These are phyloP conservation scores for Brachylomia viminalis DNA, from an alignment of 2,888 invertebrate species.

Conservation along the genomic window DNA sequence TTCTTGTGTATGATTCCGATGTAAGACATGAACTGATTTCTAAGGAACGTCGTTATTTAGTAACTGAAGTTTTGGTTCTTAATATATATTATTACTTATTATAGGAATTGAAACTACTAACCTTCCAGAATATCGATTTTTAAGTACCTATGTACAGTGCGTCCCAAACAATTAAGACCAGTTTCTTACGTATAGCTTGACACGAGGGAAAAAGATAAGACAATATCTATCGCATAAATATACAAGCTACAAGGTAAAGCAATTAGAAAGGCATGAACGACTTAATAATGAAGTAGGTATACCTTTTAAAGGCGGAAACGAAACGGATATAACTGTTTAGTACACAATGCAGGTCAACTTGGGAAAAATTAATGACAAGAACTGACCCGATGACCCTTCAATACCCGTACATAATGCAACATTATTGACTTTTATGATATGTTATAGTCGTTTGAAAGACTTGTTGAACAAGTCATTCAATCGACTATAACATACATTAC, in stretches of 20 bases:
- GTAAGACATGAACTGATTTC: background rate
- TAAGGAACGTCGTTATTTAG: background rate
- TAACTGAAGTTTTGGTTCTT: background rate
- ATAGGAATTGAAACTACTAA: background rate
- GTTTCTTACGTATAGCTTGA: background rate
- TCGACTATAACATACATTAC: too few relatives aligned
- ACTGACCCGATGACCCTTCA: background rate
- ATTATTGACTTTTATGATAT: background rate
- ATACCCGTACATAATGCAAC: background rate
- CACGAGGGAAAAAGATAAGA: background rate
- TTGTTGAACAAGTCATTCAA: conserved; percentile 2
- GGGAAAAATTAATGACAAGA: background rate
- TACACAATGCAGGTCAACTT: background rate
- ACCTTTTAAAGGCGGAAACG: background rate
- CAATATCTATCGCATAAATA: background rate
- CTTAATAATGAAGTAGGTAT: background rate
- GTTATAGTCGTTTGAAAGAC: too few relatives aligned
- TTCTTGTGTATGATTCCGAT: conserved; percentile 1
- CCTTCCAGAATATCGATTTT: background rate
- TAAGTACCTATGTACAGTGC: background rate
- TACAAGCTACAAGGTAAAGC: background rate
- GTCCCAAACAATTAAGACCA: background rate
- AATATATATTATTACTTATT: too few relatives aligned
- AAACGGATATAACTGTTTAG: background rate
- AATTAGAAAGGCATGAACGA: background rate